phyloP scores from a whole-genome alignment of 1,140 invertebrate genomes.

The Hycleus cichorii region DNA sequence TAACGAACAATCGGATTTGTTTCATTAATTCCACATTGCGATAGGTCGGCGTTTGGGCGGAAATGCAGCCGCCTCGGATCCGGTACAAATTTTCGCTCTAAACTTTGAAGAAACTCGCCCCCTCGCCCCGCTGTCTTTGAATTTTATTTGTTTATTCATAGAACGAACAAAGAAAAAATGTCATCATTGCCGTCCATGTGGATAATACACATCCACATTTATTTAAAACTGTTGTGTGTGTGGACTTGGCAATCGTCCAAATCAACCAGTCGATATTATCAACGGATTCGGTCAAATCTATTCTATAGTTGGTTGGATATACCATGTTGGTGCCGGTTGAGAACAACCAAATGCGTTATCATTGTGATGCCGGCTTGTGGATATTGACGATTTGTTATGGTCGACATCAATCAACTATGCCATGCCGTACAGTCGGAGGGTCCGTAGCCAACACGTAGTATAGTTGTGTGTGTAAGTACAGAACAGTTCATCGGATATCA shows the following conservation, averaged over 20 bases:
- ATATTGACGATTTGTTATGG: not conserved
- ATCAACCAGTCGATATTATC: no score
- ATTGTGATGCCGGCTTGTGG: not conserved
- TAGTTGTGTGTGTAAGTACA: not conserved
- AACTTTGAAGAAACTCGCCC: no score
- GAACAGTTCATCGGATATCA: constrained; percentile 18
- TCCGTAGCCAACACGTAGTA: constrained; percentile 25
- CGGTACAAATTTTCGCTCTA: no score
- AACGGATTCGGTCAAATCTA: not conserved
- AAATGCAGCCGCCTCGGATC: no score
- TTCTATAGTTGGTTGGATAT: constrained; percentile 6
- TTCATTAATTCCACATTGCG: no score
- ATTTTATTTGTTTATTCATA: no score
- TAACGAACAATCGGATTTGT: no score
- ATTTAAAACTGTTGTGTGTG: constrained; percentile 7
- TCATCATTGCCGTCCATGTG: constrained; percentile 9
- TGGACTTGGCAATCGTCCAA: constrained; percentile 16
- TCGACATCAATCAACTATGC: constrained; percentile 17
- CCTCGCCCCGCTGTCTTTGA: no score
- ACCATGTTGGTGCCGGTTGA: constrained; percentile 19
- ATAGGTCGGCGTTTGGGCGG: no score
- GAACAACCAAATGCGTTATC: constrained; percentile 4
- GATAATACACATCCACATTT: not conserved
- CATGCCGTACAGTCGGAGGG: constrained; percentile 24
- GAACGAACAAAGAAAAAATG: not conserved